Evolutionary conservation across 2,113 vertebrate species (phyloP).

Genomic region (Garra rufa): DNA sequence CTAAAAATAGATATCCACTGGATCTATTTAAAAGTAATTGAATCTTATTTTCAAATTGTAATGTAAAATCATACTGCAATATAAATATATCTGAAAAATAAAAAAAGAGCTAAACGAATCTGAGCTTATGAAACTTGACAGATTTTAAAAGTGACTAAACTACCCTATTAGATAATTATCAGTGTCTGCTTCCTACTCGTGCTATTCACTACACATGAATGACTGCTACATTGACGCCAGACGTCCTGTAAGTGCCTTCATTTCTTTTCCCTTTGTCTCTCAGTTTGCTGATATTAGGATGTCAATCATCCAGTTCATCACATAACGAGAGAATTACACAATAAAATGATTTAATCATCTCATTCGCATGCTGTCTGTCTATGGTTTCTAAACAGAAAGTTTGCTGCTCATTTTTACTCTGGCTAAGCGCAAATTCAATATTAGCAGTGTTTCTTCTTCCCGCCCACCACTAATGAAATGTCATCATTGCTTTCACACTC

Average conservation of each 20-base stretch:
- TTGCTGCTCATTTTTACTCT: conserved; percentile 15
- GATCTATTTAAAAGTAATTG: not conserved
- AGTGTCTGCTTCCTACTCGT: conserved; percentile 1
- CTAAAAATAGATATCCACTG: not conserved
- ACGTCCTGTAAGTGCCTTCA: not conserved
- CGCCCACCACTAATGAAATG: conserved; percentile 39
- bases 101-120: not conserved
- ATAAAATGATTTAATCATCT: conserved; percentile 2
- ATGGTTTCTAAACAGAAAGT: not conserved
- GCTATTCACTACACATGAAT: not conserved
- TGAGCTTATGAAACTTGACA: not conserved
- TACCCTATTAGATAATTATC: not conserved
- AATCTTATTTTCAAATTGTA: not conserved
- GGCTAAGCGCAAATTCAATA: conserved; percentile 10
- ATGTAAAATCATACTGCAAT: not conserved
- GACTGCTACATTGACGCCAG: not conserved
- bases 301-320: conserved; percentile 4
- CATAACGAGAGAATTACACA: not conserved
- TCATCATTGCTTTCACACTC: conserved; percentile 73
- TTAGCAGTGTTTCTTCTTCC: not conserved
- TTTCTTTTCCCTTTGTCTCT: not conserved
- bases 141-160: conserved; percentile 5
- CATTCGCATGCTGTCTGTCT: conserved; percentile 1
- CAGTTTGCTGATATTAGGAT: not conserved
- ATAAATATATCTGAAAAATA: not conserved